Evolutionary conservation across 2,888 invertebrate species (phyloP), one percentile per base, ranked within the genome.

Genomic region (Lycophotia porphyrea): DNA sequence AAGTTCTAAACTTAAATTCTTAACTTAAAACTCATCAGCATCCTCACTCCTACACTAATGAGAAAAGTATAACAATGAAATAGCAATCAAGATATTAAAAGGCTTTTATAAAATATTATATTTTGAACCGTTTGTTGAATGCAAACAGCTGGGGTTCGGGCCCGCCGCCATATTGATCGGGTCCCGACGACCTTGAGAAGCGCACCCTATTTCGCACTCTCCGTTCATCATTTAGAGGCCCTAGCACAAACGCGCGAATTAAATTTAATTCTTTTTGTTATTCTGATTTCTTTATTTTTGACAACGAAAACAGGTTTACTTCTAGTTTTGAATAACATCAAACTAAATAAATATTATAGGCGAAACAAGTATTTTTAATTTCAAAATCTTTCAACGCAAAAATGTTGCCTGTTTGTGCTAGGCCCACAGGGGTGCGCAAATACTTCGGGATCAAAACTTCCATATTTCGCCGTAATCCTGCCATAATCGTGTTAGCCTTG

Each of bases 91-190:
- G 34, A 27, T 8, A 47, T 71, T 72, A 72, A 63, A 55, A 49
- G 2, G 0, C 63, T 21, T 66, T 71, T 24, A 66, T 42, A 61
- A 65, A 69, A 75, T 64, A 7, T 58, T 58, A 47, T 42, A 61
- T 66, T 78, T 69, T 34, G n/a, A 66, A 61, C 61, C 49, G 44
- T 74, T 75, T 68, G 24, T 58, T 39, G 55, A 36, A 68, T 36
- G 49, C 58, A 71, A 78, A 68, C 81, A 83, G 86, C 84, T 82
- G 88, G 47, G 79, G 21, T 27, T 31, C 64, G 31, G 39, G n/a
- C 31, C 49, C 58, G 44, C 64, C 66, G 24, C 65, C 58, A 71
- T 88, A 88, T 88, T 84, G 88, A 88, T 88, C 88, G 67, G n/a
- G 68, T 55, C 78, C 74, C 79, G 27, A 61, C 60, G 80, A 78